phyloP scores from a whole-genome alignment of 2,113 vertebrate genomes.

The Scalopus aquaticus region DNA sequence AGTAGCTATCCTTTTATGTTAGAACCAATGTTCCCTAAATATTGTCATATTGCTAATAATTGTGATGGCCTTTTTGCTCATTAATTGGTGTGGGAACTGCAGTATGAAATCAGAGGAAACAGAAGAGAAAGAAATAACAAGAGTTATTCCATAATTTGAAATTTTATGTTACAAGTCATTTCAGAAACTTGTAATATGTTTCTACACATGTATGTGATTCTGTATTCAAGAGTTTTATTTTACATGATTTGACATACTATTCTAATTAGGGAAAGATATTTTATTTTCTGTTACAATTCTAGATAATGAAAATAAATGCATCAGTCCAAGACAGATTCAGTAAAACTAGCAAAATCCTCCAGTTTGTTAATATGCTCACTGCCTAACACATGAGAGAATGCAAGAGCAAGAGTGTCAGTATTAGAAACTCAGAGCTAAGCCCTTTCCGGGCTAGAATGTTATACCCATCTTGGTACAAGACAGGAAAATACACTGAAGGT shows the following conservation, averaged over 20 bases:
- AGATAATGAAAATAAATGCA: background rate
- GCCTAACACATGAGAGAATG: background rate
- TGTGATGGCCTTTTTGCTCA: background rate
- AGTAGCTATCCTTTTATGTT: background rate
- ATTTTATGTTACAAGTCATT: background rate
- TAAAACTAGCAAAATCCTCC: constrained; percentile 30
- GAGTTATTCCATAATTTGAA: background rate
- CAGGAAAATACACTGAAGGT: constrained; percentile 51
- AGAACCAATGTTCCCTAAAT: background rate
- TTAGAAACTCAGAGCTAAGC: constrained; percentile 41
- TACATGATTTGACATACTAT: background rate
- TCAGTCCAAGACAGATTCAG: background rate
- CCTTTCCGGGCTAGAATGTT: constrained; percentile 66
- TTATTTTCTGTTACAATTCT: background rate
- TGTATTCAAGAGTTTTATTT: background rate
- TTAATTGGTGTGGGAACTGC: background rate
- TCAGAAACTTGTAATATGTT: background rate
- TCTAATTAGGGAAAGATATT: background rate
- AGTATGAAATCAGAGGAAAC: background rate
- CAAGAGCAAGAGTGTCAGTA: constrained; percentile 36
- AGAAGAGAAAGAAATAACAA: background rate
- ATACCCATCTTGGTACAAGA: constrained; percentile 55
- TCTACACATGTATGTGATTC: background rate
- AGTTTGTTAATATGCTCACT: constrained; percentile 43
- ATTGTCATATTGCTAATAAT: background rate